Evolutionary conservation across 2,888 invertebrate genomes (phyloP), one percentile per base, ranked within the genome.

Genomic region (Drepanosiphum platanoidis): DNA sequence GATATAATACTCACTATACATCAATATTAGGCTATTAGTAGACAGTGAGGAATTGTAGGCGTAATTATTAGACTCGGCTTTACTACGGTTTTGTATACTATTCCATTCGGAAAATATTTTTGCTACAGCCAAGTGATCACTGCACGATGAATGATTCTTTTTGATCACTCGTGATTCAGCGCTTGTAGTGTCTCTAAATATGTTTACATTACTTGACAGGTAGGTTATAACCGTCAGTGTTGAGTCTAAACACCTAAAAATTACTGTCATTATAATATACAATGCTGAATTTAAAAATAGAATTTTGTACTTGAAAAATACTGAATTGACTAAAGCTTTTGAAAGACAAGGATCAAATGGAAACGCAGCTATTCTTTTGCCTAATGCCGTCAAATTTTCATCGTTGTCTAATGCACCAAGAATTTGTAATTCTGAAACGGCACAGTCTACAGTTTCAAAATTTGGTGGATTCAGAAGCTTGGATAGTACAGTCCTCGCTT

Each of bases 351-450:
- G 94, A 88, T 92, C 92, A 0, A 93, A 88, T 30, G 92, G 90
- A 86, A 94, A 91, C 0, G 90, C 87, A 0, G 92, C 90, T 0
- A 93, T 89, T 0, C 91, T 88, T 36, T 89, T 89, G 1, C 95
- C 95, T 0, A 95, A 90, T 0, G 92, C 90, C 0, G 94, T 94
- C 18, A 95, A 88, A 46, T 91, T 91, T 88, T 94, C 93, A 0
- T 90, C 86, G 0, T 89, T 86, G 39, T 93, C 92, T 4, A 94
- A 87, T 0, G 93, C 92, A 1, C 92, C 92, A 89, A 91, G 87
- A 4, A 92, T 91, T 68, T 91, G 90, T 34, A 95, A 90, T 87
- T 93, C 93, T 0, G 90, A 88, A 1, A 94, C 91, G 0, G 94
- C 94, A 46, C 90, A 89, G 39, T 90, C 87, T 0, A 94, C 90